These are phyloP conservation scores for Limanda limanda DNA, from an alignment of 2,113 vertebrate species.

Conservation along the genomic window DNA sequence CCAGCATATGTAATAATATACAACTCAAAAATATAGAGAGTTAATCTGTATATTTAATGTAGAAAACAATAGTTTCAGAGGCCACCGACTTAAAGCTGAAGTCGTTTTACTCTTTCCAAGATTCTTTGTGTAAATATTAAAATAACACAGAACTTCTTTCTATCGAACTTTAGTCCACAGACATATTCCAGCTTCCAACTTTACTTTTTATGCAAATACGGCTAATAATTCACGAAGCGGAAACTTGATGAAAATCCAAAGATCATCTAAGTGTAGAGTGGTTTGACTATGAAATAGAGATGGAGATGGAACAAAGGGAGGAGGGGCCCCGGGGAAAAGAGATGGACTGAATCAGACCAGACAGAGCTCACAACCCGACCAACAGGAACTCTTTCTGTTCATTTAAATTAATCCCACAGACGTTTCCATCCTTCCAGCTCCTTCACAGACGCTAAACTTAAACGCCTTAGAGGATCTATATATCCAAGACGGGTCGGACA, in stretches of 20 bases:
- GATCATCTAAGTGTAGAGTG: slow-evolving; percentile 79
- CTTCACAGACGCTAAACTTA: slow-evolving; percentile 64
- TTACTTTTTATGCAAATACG: slow-evolving; percentile 83
- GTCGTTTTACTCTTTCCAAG: slow-evolving; percentile 21
- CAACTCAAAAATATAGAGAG: neutral
- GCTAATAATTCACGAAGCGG: slow-evolving; percentile 81
- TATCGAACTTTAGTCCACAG: slow-evolving; percentile 55
- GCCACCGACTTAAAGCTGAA: slow-evolving; percentile 9
- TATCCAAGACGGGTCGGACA: slow-evolving; percentile 38
- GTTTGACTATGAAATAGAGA: slow-evolving; percentile 66
- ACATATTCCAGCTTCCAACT: slow-evolving; percentile 55
- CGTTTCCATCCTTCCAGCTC: slow-evolving; percentile 65
- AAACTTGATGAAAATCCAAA: slow-evolving; percentile 82
- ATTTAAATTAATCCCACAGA: slow-evolving; percentile 82
- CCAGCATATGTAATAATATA: neutral
- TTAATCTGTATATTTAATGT: neutral
- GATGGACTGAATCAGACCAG: slow-evolving; percentile 84
- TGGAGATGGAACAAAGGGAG: slow-evolving; percentile 70
- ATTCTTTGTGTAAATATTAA: slow-evolving; percentile 64
- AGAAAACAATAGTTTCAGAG: neutral
- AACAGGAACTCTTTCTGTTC: slow-evolving; percentile 77
- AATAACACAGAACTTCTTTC: slow-evolving; percentile 51
- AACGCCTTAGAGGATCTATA: slow-evolving; percentile 59
- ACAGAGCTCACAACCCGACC: slow-evolving; percentile 73
- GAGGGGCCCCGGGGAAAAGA: slow-evolving; percentile 67